Conservation (phyloP, 2,797 vertebrate genomes). For the Macropodus opercularis region DNA sequence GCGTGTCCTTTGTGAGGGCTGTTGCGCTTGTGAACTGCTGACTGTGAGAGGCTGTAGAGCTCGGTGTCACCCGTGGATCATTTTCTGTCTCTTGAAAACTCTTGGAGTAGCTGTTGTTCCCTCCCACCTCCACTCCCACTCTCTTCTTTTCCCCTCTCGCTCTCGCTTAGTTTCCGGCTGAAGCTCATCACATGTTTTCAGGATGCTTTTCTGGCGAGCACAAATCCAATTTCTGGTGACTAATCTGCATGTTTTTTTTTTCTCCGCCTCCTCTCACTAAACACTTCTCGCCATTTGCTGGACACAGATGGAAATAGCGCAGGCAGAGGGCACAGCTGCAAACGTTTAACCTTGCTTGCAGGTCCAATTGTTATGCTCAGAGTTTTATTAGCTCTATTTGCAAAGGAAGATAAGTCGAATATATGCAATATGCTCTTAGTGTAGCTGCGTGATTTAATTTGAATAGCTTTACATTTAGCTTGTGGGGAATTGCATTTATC, state of each 20-base stretch:
- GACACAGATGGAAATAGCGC: slow-evolving; percentile 35
- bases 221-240: slow-evolving; percentile 67
- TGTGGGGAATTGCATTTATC: slow-evolving; percentile 12
- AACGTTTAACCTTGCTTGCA: slow-evolving; percentile 61
- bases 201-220: slow-evolving; percentile 37
- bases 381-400: slow-evolving; percentile 51
- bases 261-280: slow-evolving; percentile 42
- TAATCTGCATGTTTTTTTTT: slow-evolving; percentile 60
- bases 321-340: slow-evolving; percentile 58
- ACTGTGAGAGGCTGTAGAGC: slow-evolving; percentile 34
- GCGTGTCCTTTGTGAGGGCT: slow-evolving; percentile 18
- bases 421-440: slow-evolving; percentile 24
- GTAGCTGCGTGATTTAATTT: slow-evolving; percentile 45
- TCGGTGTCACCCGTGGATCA: slow-evolving; percentile 50
- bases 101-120: slow-evolving; percentile 49
- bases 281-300: slow-evolving; percentile 44
- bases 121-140: slow-evolving; percentile 58
- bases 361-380: slow-evolving; percentile 52
- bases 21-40: slow-evolving; percentile 43
- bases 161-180: slow-evolving; percentile 36
- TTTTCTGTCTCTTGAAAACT: slow-evolving; percentile 62
- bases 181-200: slow-evolving; percentile 42
- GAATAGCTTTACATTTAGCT: slow-evolving; percentile 39
- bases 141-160: slow-evolving; percentile 26
- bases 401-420: slow-evolving; percentile 34